Conservation (phyloP, 2,113 vertebrate genomes). For the Crocuta crocuta region DNA sequence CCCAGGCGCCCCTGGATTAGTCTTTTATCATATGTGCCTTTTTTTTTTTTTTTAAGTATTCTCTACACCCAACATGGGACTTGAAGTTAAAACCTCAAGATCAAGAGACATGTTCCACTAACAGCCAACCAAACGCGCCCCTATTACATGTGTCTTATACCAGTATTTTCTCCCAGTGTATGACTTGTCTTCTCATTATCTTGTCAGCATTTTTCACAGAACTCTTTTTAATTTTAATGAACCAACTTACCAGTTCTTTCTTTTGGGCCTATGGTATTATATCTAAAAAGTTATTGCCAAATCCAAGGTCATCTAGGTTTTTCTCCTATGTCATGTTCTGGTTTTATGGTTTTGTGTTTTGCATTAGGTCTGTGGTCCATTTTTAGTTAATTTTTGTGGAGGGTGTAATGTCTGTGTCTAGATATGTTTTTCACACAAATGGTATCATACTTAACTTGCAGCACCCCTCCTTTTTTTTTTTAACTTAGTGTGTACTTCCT, state of each 20-base stretch:
- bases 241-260: not conserved
- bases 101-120: too few relatives aligned
- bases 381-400: slow-evolving; percentile 1
- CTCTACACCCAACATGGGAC: too few relatives aligned
- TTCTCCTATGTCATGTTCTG: not conserved
- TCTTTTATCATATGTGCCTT: not conserved
- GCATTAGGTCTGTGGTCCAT: not conserved
- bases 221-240: not conserved
- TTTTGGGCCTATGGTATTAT: not conserved
- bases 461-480: not conserved
- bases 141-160: not conserved
- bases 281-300: not conserved
- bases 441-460: not conserved
- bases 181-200: not conserved
- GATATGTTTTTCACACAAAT: not conserved
- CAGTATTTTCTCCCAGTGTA: not conserved
- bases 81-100: too few relatives aligned
- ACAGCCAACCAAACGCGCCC: too few relatives aligned
- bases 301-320: not conserved
- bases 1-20: too few relatives aligned
- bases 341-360: not conserved
- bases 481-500: not conserved
- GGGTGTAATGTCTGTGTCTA: not conserved
- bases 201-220: not conserved
- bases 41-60: not conserved